Evolutionary conservation across 92 coral and sea anemone genomes (phyloP), one percentile per base, ranked within the genome.

Genomic region (Siderastrea siderea): DNA sequence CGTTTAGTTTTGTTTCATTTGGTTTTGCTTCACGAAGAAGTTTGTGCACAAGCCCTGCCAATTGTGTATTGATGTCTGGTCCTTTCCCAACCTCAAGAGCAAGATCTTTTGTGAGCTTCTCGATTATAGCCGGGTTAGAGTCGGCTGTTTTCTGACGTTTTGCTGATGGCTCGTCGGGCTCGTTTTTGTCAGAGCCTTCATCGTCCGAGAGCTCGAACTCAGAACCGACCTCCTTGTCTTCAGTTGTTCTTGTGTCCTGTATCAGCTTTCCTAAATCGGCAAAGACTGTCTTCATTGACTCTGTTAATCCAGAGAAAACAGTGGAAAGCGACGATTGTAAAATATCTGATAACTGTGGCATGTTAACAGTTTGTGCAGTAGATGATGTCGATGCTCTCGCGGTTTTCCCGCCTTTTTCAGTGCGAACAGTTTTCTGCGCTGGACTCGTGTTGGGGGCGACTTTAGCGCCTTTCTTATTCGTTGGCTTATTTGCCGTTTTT

Each of bases 71-170:
- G 8, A 64, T 15, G 17, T 64, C 68, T 15, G 68, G 10, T 11
- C 68, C 68, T 64, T 64, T 64, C 68, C 14, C 63, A 64, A 7
- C 68, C 6, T 64, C 68, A 15, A 64, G 68, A 15, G 68, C 68
- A 5, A 26, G 68, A 53, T 53, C 57, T 53, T 53, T 53, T 10
- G 57, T 53, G 6, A 53, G 10, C 10, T 4, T 64, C 15, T 64
- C 68, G 1, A 64, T 64, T 7, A 64, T 64, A 64, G 68, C 13
- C 43, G 17, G 68, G 68, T 10, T 53, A 6, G 57, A 10, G 57
- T 64, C 68, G 5, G 6, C 68, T 64, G 5, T 26, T 16, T 64
- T 64, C 68, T 7, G 13, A 7, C 14, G 8, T 64, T 64, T 26
- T 16, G 68, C 43, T 7, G 68, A 16, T 7, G 68, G 43, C 68